phyloP scores from a whole-genome alignment of 2,113 vertebrate genomes.

The Tiliqua scincoides region DNA sequence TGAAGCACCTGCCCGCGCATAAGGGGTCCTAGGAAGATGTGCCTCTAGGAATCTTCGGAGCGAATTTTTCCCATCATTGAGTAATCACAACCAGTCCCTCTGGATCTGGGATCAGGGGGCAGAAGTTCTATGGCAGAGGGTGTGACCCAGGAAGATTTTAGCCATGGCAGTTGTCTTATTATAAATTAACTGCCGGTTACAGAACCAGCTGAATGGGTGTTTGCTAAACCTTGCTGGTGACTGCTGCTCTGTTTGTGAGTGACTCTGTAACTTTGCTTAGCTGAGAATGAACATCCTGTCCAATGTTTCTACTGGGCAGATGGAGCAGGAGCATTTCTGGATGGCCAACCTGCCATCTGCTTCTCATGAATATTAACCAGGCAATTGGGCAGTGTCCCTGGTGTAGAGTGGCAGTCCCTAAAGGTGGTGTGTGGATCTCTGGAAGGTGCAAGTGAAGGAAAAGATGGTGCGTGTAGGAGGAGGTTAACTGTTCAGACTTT shows the following conservation, averaged over 20 bases:
- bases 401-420: background rate
- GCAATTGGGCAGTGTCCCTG: conserved; percentile 3
- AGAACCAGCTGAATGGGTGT: background rate
- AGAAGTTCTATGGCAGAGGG: background rate
- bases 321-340: background rate
- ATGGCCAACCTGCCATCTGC: conserved; percentile 45
- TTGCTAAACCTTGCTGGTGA: background rate
- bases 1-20: too few relatives aligned
- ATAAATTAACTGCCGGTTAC: background rate
- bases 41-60: background rate
- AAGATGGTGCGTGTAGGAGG: background rate
- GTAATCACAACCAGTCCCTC: background rate
- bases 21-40: too few relatives aligned
- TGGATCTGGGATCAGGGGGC: background rate
- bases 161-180: background rate
- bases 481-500: background rate
- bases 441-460: conserved; percentile 4
- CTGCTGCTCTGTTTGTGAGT: background rate
- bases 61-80: background rate
- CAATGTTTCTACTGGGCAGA: background rate
- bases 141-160: too few relatives aligned
- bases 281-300: background rate
- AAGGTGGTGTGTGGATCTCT: background rate
- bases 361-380: conserved; percentile 66
- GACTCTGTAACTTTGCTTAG: background rate